phyloP scores from a whole-genome alignment of 1,140 invertebrate genomes.

The Melitaea cinxia region DNA sequence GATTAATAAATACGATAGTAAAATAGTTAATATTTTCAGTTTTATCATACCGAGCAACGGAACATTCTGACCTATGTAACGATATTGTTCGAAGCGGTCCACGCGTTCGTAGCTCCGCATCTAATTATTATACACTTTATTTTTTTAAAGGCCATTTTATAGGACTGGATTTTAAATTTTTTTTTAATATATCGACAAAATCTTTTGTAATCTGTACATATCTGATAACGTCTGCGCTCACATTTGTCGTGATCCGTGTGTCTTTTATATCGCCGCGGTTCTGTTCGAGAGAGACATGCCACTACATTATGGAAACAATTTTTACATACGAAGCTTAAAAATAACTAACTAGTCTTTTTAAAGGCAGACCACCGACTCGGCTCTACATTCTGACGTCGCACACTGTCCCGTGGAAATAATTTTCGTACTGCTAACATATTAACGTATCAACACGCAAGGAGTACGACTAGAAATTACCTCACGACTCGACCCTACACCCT shows the following conservation, averaged over 20 bases:
- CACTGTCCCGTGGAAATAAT: conserved; percentile 60
- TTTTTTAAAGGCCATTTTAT: conserved; percentile 45
- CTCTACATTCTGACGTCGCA: conserved; percentile 34
- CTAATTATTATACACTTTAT: background rate
- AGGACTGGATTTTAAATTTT: conserved; percentile 45
- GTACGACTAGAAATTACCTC: conserved; percentile 76
- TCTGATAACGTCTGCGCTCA: conserved; percentile 13
- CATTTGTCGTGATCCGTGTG: conserved; percentile 33
- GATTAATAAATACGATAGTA: conserved; percentile 71
- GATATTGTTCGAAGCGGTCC: conserved; percentile 7
- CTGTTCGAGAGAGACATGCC: conserved; percentile 66
- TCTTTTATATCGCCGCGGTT: conserved; percentile 29
- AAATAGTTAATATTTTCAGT: conserved; percentile 63
- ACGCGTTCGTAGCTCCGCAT: background rate
- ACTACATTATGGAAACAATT: conserved; percentile 62
- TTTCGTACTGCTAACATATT: conserved; percentile 80
- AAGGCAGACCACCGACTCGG: conserved; percentile 68
- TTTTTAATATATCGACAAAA: background rate
- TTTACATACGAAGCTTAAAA: conserved; percentile 75
- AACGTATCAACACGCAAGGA: conserved; percentile 75
- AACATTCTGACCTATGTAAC: conserved; percentile 29
- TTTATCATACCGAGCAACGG: conserved; percentile 50
- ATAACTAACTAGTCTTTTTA: conserved; percentile 78
- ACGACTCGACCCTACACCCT: conserved; percentile 39
- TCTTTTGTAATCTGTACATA: background rate